phyloP scores from a whole-genome alignment of 1,140 invertebrate species.

The Lethrus apterus region DNA sequence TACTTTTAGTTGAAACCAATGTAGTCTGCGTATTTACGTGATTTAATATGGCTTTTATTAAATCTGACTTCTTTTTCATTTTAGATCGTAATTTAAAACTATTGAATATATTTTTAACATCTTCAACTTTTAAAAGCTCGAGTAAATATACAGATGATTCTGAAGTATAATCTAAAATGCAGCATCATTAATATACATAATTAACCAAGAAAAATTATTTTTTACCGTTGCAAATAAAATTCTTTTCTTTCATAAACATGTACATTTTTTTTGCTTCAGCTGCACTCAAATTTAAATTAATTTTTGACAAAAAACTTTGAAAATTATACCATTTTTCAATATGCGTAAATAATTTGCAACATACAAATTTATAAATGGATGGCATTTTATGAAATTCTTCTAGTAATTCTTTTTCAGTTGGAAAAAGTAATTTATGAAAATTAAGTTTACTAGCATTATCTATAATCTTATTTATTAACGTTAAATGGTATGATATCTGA shows the following conservation, averaged over 20 bases:
- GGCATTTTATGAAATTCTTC: too few species aligned
- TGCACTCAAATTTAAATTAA: conserved; percentile 1
- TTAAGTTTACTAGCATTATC: too few species aligned
- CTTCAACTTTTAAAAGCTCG: background rate
- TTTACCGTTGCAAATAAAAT: conserved; percentile 13
- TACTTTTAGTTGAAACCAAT: conserved; percentile 5
- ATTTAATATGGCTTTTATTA: conserved; percentile 9
- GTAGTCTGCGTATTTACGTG: conserved; percentile 12
- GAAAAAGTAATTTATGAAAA: conserved; percentile 12
- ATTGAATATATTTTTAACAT: conserved; percentile 4
- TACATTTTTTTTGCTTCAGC: conserved; percentile 7
- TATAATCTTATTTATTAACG: too few species aligned
- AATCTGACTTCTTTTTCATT: background rate
- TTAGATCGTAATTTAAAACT: conserved; percentile 10
- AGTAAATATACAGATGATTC: conserved; percentile 8
- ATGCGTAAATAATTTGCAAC: conserved; percentile 12
- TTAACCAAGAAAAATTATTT: background rate
- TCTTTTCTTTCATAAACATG: conserved; percentile 3
- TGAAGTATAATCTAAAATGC: conserved; percentile 11
- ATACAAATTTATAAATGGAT: too few species aligned
- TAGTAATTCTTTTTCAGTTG: conserved; percentile 2
- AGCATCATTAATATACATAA: too few species aligned
- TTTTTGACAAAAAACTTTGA: conserved; percentile 1
- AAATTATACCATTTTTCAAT: conserved; percentile 15
- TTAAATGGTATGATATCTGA: too few species aligned